Base-by-base conservation (phyloP, 1,140 invertebrate species). In the Drosophila punjabiensis region DNA sequence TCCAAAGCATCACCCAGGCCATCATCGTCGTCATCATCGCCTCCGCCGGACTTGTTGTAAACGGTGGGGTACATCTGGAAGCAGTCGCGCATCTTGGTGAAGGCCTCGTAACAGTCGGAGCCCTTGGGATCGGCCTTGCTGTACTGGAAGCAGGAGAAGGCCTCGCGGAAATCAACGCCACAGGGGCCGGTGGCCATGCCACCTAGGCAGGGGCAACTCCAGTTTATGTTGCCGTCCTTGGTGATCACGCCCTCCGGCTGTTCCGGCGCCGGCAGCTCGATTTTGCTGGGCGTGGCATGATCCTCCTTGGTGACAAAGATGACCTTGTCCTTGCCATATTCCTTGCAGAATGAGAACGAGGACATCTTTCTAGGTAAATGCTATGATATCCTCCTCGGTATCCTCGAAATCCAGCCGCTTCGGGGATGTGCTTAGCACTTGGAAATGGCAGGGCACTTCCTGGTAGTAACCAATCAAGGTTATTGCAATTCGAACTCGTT, bases 171-270 rank as follows among this genome's bases (percentile, higher is more conserved):
- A 93, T 98, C 96, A 14, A 97, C 94, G 0, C 98, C 98, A 93
- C 98, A 99, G 1, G 98, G 98, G 4, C 98, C 98, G 6, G 97
- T 98, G 7, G 98, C 97, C 97, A 99, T 98, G 16, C 98, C 98
- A 32, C 98, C 98, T 20, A 99, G 94, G 94, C 98, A 99, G 0
- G 98, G 98, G 90, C 98, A 99, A 91, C 97, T 96, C 98, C 98
- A 99, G 94, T 99, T 99, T 66, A 99, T 99, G 53, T 97, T 96
- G 8, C 98, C 98, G 94, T 97, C 97, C 3, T 96, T 94, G 35
- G 97, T 94, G 66, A 99, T 96, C 2, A 99, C 94, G 33, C 98
- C 98, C 66, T 96, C 95, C 61, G 95, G 94, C 9, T 96, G 95
- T 76, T 97, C 96, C 14, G 95, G 95, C 81, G 96, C 95, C 8